These are phyloP conservation scores for Carabus problematicus DNA, from an alignment of 2,888 invertebrate genomes.

Conservation along the genomic window DNA sequence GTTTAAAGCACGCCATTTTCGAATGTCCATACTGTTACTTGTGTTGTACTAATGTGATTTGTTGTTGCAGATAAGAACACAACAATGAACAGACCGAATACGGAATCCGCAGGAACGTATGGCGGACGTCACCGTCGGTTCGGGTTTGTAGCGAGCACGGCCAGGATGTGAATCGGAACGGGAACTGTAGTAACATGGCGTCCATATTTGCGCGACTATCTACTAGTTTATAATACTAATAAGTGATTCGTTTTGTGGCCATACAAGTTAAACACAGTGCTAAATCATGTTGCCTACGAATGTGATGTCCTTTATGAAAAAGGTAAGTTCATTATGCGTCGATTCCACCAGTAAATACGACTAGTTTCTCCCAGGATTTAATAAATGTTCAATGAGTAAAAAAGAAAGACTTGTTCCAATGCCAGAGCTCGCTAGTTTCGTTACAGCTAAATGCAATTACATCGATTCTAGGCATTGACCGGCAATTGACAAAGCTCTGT, in stretches of 20 bases:
- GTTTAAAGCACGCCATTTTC: too few relatives aligned
- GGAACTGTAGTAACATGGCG: slow-evolving; percentile 16
- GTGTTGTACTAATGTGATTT: too few relatives aligned
- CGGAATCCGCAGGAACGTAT: not conserved
- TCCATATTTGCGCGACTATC: slow-evolving; percentile 14
- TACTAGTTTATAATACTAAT: slow-evolving; percentile 11
- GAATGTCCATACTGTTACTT: too few relatives aligned
- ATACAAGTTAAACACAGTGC: slow-evolving; percentile 18
- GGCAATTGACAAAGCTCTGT: too few relatives aligned
- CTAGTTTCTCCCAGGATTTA: too few relatives aligned
- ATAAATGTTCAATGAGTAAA: too few relatives aligned
- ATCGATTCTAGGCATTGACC: too few relatives aligned
- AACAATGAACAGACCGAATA: not conserved
- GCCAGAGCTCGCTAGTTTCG: too few relatives aligned
- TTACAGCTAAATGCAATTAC: too few relatives aligned
- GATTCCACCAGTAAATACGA: too few relatives aligned
- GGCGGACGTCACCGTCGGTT: not conserved
- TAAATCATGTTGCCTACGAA: slow-evolving; percentile 86
- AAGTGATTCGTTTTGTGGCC: slow-evolving; percentile 24
- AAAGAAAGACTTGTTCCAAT: too few relatives aligned
- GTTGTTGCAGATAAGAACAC: too few relatives aligned
- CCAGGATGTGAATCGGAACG: not conserved
- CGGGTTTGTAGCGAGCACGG: not conserved
- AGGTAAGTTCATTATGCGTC: slow-evolving; percentile 76
- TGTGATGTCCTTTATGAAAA: slow-evolving; percentile 92